phyloP scores from a whole-genome alignment of 2,113 vertebrate species.

The Bostrychus sinensis region DNA sequence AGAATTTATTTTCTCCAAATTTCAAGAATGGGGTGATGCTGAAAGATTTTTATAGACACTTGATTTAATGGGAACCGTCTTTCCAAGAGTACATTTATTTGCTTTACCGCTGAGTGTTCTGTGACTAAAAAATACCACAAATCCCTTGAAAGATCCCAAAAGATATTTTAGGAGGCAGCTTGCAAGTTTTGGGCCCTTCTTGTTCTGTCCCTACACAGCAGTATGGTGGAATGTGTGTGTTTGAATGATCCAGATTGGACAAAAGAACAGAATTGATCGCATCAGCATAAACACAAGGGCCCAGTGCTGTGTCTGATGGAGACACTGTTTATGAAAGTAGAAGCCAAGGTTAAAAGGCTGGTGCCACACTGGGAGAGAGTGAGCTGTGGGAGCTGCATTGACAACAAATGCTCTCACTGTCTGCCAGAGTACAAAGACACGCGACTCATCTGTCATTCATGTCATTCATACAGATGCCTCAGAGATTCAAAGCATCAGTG shows the following conservation, averaged over 20 bases:
- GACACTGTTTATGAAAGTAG: conserved; percentile 36
- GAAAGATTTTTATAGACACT: background rate
- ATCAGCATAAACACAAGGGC: conserved; percentile 49
- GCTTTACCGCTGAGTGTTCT: too few relatives aligned
- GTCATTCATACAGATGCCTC: background rate
- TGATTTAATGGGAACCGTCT: background rate
- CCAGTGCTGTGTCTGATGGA: conserved; percentile 45
- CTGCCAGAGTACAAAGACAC: conserved; percentile 42
- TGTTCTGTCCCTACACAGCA: background rate
- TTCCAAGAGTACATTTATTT: background rate
- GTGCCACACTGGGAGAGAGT: conserved; percentile 34
- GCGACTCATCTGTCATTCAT: conserved; percentile 41
- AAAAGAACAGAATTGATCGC: conserved; percentile 50
- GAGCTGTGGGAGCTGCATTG: conserved; percentile 37
- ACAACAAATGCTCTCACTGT: conserved; percentile 24
- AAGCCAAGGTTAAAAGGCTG: conserved; percentile 60
- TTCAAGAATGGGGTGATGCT: background rate
- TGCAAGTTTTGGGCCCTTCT: background rate
- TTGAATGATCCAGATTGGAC: conserved; percentile 29
- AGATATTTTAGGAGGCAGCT: background rate
- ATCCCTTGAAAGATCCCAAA: background rate
- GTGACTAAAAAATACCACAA: background rate
- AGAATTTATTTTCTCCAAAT: conserved; percentile 30
- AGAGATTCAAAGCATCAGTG: conserved; percentile 34
- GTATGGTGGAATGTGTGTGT: background rate